Conservation (phyloP, 2,888 invertebrate genomes). For the Sesamia inferens region DNA sequence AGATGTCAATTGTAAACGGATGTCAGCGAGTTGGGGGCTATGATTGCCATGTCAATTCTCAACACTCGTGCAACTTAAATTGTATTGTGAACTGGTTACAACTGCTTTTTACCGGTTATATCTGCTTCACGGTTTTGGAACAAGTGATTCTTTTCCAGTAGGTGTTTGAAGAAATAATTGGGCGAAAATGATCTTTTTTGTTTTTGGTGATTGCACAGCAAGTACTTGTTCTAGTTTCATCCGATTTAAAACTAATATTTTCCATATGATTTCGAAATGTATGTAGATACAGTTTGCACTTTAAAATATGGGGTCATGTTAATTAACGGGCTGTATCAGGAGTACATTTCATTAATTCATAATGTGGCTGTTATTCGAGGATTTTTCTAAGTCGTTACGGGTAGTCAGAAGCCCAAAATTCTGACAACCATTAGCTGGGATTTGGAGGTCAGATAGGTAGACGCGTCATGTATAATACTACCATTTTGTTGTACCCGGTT, state of each 20-base stretch:
- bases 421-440: not conserved
- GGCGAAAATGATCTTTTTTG: not conserved
- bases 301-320: not conserved
- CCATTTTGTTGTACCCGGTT: not conserved
- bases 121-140: constrained; percentile 23
- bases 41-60: constrained; percentile 63
- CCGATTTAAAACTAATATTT: not conserved
- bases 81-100: constrained; percentile 41
- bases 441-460: not conserved
- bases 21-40: constrained; percentile 69
- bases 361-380: not conserved
- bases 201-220: not conserved
- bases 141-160: constrained; percentile 4
- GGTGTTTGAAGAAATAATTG: not conserved
- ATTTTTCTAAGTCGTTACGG: not conserved
- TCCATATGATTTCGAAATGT: not conserved
- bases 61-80: constrained; percentile 54
- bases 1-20: constrained; percentile 84
- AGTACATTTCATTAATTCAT: not conserved
- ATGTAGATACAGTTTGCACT: no score
- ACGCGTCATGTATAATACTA: not conserved
- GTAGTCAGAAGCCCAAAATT: not conserved
- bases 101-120: constrained; percentile 45
- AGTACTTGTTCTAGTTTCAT: not conserved
- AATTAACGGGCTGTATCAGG: not conserved